Evolutionary conservation across 2,888 invertebrate species (phyloP), one percentile per base, ranked within the genome.

Genomic region (Eustalomyia histrio): DNA sequence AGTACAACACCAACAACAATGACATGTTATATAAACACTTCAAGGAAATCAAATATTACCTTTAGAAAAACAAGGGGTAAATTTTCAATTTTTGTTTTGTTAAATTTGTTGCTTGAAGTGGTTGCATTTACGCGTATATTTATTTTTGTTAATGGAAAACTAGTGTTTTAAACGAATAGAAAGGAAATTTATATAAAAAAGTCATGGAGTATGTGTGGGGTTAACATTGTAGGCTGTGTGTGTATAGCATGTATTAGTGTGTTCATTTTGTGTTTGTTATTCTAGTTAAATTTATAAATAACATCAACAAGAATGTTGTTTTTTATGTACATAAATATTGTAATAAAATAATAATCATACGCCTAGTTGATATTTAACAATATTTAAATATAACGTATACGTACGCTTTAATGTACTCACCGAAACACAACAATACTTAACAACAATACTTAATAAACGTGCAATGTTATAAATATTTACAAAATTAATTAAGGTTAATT

Each of bases 351-450:
- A 61, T n/a, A 61, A 50, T 18, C 33, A 65, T 58, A 60, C 67
- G 53, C 75, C 75, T 17, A 29, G 43, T 53, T 76, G 67, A 12
- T 43, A 47, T 55, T 55, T 55, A 52, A 50, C 17, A 17, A 35
- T n/a, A n/a, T n/a, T n/a, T 21, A 67, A 67, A 67, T 50, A 63
- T 63, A 10, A 43, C 55, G 35, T 24, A 55, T 55, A 67, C 55
- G 67, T n/a, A n/a, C n/a, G 6, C 10, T n/a, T 1, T 2, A 21
- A 2, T n/a, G 39, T 39, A 39, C 39, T 39, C 12, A 9, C 5
- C 21, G 10, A 35, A 21, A 61, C 29, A n/a, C n/a, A n/a, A n/a
- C 7, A 29, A 4, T 21, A 21, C 21, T 4, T 29, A 2, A 24
- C 24, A 24, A 2, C 24, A 24, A 24, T 5, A 29, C 29, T 1